phyloP scores from a whole-genome alignment of 1,140 invertebrate species.

The Trichoplusia ni region DNA sequence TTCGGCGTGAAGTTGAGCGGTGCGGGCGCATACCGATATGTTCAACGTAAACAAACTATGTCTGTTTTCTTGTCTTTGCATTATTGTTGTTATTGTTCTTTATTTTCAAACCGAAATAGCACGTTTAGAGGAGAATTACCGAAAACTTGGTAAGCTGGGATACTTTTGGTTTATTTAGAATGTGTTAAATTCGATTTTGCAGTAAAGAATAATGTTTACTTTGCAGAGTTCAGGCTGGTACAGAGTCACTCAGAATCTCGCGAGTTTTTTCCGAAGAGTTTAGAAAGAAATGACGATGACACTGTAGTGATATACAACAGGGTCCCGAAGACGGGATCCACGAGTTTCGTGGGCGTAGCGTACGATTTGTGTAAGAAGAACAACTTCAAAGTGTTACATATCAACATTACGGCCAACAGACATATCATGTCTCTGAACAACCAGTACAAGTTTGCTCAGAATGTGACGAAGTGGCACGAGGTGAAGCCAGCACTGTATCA shows the following conservation, averaged over 20 bases:
- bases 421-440: constrained; percentile 96
- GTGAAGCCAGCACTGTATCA: constrained; percentile 97
- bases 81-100: constrained; percentile 70
- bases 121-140: constrained; percentile 66
- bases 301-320: constrained; percentile 96
- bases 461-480: constrained; percentile 93
- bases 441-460: constrained; percentile 94
- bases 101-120: constrained; percentile 77
- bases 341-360: constrained; percentile 97
- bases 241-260: constrained; percentile 62
- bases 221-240: constrained; percentile 74
- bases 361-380: constrained; percentile 97
- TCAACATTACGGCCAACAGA: constrained; percentile 98
- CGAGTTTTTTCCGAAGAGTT: constrained; percentile 59
- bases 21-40: constrained; percentile 54
- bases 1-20: constrained; percentile 47
- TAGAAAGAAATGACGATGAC: constrained; percentile 82
- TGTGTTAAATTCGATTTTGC: background rate
- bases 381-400: constrained; percentile 93
- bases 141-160: constrained; percentile 59
- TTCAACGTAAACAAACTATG: constrained; percentile 76
- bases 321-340: constrained; percentile 99
- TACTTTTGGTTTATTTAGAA: background rate
- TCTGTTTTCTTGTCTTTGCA: constrained; percentile 68
- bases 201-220: constrained; percentile 20